Percentiles rank a stretch among this genome's conserved stretches.
Evolutionary conservation across 2,113 vertebrate genomes (phyloP).

Genomic region (Pteronura brasiliensis): DNA sequence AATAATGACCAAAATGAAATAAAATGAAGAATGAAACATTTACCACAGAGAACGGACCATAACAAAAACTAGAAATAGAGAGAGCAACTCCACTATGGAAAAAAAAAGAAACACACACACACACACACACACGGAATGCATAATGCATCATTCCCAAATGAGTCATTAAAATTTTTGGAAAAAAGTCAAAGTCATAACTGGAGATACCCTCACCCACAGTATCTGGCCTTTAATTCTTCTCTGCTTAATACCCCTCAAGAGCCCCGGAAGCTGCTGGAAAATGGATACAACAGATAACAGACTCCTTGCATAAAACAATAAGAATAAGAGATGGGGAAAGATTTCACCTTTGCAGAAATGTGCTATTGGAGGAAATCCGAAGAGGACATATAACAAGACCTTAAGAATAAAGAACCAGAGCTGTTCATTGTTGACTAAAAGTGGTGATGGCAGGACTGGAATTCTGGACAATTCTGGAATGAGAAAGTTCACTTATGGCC

Average conservation of each 20-base stretch:
- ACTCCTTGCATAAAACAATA: background rate
- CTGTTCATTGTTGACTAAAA: background rate
- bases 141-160: background rate
- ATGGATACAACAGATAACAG: background rate
- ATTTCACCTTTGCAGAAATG: background rate
- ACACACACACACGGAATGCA: background rate
- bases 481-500: background rate
- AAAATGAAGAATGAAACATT: background rate
- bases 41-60: background rate
- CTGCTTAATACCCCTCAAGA: background rate
- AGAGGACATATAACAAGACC: background rate
- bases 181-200: background rate
- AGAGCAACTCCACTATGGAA: background rate
- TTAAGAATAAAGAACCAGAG: background rate
- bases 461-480: background rate
- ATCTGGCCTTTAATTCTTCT: slow-evolving; percentile 38
- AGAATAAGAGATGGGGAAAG: background rate
- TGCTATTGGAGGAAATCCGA: background rate
- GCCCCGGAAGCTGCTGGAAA: background rate
- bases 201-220: background rate
- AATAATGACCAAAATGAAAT: background rate
- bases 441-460: background rate
- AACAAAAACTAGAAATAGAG: background rate
- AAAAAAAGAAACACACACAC: background rate
- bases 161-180: background rate